Evolutionary conservation across 2,797 vertebrate genomes (phyloP).

Genomic region (Galagoides demidoff): DNA sequence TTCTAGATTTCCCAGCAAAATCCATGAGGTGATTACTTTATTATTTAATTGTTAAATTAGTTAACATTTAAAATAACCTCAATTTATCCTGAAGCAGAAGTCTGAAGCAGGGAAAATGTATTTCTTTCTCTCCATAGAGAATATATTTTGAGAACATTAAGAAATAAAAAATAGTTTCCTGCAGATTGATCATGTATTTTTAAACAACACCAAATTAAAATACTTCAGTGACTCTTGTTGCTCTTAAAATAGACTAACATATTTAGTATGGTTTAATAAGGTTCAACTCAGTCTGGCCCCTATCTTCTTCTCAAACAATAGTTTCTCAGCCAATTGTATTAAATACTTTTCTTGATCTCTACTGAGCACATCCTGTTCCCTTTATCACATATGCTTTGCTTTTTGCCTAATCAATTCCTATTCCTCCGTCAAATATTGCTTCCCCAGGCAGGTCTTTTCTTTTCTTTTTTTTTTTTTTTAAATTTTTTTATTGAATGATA

Average conservation of each 20-base stretch:
- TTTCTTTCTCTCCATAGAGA: background rate
- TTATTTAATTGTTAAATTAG: background rate
- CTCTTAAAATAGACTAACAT: background rate
- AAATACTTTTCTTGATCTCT: background rate
- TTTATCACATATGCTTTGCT: background rate
- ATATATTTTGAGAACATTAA: background rate
- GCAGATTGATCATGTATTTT: background rate
- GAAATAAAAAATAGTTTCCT: background rate
- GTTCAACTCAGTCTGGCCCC: background rate
- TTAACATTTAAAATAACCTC: background rate
- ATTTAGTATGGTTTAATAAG: background rate
- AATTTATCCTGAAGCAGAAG: background rate
- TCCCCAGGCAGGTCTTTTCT: background rate
- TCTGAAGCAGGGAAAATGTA: background rate
- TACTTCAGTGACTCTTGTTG: background rate
- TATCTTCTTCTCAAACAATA: background rate
- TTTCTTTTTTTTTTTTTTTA: no score
- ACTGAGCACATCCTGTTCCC: rapidly evolving
- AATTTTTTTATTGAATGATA: no score
- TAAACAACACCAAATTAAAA: background rate
- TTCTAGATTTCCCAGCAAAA: background rate
- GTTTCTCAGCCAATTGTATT: background rate
- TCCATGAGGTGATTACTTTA: background rate
- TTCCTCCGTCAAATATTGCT: background rate
- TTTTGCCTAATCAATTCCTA: background rate